Percentiles rank a stretch among this genome's conserved stretches.
Evolutionary conservation across 2,797 vertebrate genomes (phyloP).

Genomic region (Brachymystax lenok): DNA sequence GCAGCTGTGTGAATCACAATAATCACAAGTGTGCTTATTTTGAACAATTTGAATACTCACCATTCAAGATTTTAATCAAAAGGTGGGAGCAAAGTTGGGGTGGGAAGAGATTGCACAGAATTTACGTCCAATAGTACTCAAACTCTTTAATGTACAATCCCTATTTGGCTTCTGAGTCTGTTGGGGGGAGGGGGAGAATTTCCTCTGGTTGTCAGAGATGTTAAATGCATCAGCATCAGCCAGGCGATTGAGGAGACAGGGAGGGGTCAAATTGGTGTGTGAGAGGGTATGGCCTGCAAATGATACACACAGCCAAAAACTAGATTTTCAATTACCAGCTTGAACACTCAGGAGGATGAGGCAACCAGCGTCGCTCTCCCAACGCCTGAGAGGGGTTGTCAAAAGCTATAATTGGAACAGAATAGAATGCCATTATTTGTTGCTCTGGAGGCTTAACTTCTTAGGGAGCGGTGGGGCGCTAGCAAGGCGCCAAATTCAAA

Average conservation of each 20-base stretch:
- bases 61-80: neutral
- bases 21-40: neutral
- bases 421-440: conserved; percentile 29
- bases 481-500: no score
- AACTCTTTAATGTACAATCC: neutral
- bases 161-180: neutral
- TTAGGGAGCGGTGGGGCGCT: no score
- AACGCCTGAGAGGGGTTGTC: conserved; percentile 36
- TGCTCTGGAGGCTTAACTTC: conserved; percentile 11
- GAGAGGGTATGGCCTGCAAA: conserved; percentile 29
- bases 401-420: conserved; percentile 56
- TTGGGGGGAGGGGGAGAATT: conserved; percentile 40
- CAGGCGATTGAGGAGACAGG: conserved; percentile 31
- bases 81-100: no score
- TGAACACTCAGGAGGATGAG: conserved; percentile 38
- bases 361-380: conserved; percentile 24
- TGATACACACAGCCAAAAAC: conserved; percentile 38
- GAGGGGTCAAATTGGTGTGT: conserved; percentile 44
- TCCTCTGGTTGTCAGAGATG: conserved; percentile 47
- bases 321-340: conserved; percentile 68
- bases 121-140: neutral
- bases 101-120: no score
- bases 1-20: neutral
- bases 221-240: conserved; percentile 55
- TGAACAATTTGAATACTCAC: neutral